Evolutionary conservation across 2,113 vertebrate species (phyloP).

Genomic region (Vidua macroura): DNA sequence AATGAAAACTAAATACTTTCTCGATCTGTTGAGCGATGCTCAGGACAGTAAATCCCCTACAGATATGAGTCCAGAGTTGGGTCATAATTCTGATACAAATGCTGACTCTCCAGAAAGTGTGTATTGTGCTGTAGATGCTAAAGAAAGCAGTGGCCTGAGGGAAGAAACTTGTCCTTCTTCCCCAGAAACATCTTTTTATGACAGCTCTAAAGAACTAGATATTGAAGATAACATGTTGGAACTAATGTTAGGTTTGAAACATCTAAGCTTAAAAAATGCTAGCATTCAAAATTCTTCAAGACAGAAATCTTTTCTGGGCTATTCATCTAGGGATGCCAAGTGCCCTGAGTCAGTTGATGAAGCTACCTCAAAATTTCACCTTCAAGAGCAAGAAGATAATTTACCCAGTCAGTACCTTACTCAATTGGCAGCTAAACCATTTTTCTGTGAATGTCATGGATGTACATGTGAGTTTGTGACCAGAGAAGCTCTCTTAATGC

Average conservation of each 20-base stretch:
- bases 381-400: slow-evolving; percentile 66
- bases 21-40: slow-evolving; percentile 25
- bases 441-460: slow-evolving; percentile 83
- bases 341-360: slow-evolving; percentile 62
- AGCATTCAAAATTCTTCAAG: slow-evolving; percentile 66
- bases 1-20: slow-evolving; percentile 67
- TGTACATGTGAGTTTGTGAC: slow-evolving; percentile 89
- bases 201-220: slow-evolving; percentile 61
- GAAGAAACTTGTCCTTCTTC: slow-evolving; percentile 70
- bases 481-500: slow-evolving; percentile 86
- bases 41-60: slow-evolving; percentile 48
- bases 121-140: slow-evolving; percentile 45
- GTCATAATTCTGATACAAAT: slow-evolving; percentile 69
- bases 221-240: slow-evolving; percentile 82
- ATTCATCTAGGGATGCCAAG: slow-evolving; percentile 73
- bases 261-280: slow-evolving; percentile 85
- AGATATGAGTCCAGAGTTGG: slow-evolving; percentile 64
- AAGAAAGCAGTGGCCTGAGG: slow-evolving; percentile 53
- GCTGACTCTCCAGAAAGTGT: slow-evolving; percentile 66
- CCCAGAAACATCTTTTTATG: slow-evolving; percentile 68
- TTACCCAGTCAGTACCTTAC: slow-evolving; percentile 76
- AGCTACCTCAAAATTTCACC: slow-evolving; percentile 70
- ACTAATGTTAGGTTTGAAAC: slow-evolving; percentile 86
- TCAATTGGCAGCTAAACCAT: slow-evolving; percentile 85
- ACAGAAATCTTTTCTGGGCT: slow-evolving; percentile 66